Conservation (phyloP, 2,888 invertebrate species). For the Eueremaeus valkanovi region DNA sequence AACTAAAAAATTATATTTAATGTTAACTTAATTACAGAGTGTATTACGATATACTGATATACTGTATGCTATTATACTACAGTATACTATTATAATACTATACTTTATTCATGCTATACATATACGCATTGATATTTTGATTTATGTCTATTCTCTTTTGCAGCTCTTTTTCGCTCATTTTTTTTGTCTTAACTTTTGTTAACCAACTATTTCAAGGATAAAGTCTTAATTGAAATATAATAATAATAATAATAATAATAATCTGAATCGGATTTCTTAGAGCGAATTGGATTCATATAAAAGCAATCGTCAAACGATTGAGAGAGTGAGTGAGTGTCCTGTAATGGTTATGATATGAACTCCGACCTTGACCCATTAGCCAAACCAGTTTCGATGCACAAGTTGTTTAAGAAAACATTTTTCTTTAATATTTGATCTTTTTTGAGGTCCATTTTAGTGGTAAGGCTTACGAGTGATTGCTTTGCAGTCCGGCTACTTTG, state of each 20-base stretch:
- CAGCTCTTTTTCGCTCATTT: too few relatives aligned
- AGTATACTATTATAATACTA: too few relatives aligned
- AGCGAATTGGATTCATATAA: neutral
- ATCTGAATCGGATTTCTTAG: neutral
- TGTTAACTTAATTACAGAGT: too few relatives aligned
- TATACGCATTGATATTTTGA: too few relatives aligned
- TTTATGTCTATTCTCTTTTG: too few relatives aligned
- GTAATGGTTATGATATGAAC: neutral
- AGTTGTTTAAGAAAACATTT: neutral
- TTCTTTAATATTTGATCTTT: neutral
- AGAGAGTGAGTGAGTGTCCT: neutral
- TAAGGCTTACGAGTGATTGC: neutral
- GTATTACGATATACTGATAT: too few relatives aligned
- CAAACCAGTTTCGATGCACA: neutral
- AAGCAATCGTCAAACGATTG: neutral
- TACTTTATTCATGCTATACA: too few relatives aligned
- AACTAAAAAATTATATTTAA: too few relatives aligned
- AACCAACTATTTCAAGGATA: slow-evolving; percentile 2
- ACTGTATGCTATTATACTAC: too few relatives aligned
- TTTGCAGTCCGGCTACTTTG: too few relatives aligned
- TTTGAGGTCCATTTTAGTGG: neutral
- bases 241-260: too few relatives aligned
- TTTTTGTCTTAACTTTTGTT: neutral
- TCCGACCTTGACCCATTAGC: slow-evolving; percentile 8
- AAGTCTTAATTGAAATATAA: neutral